These are phyloP conservation scores for Crypturellus undulatus DNA, from an alignment of 2,113 vertebrate species.

Conservation along the genomic window DNA sequence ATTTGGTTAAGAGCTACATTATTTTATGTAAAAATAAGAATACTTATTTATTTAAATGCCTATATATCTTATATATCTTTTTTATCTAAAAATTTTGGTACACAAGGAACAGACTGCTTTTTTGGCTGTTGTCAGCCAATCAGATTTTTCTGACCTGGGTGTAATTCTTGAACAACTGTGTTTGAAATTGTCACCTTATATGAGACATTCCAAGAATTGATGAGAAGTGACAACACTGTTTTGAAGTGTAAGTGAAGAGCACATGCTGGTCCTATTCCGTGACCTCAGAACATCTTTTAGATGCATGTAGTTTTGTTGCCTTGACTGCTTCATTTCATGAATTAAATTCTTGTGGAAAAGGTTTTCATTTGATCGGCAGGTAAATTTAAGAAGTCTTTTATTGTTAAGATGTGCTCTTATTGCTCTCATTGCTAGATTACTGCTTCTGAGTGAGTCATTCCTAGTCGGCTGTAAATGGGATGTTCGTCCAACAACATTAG, in stretches of 20 bases:
- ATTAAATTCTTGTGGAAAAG: accelerated
- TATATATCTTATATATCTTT: not conserved
- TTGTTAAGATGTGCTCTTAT: not conserved
- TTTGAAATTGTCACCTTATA: constrained; percentile 19
- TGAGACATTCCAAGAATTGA: constrained; percentile 1
- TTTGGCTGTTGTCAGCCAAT: not conserved
- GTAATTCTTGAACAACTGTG: constrained; percentile 1
- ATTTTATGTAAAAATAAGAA: not conserved
- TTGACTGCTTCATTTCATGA: not conserved
- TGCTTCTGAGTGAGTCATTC: not conserved
- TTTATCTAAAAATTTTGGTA: not conserved
- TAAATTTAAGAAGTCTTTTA: not conserved
- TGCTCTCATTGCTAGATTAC: not conserved
- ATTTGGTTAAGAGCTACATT: not conserved
- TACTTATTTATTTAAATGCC: constrained; percentile 27
- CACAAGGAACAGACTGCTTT: not conserved
- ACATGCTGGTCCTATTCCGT: not conserved
- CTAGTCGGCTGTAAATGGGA: not conserved
- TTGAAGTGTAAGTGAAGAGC: constrained; percentile 20
- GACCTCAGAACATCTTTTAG: not conserved
- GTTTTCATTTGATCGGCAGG: not conserved
- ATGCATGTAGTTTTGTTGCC: not conserved
- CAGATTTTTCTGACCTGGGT: constrained; percentile 30
- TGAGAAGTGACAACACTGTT: not conserved
- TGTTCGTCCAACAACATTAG: not conserved